Conservation (phyloP, 2,113 vertebrate species). For the Colinus virginianus region DNA sequence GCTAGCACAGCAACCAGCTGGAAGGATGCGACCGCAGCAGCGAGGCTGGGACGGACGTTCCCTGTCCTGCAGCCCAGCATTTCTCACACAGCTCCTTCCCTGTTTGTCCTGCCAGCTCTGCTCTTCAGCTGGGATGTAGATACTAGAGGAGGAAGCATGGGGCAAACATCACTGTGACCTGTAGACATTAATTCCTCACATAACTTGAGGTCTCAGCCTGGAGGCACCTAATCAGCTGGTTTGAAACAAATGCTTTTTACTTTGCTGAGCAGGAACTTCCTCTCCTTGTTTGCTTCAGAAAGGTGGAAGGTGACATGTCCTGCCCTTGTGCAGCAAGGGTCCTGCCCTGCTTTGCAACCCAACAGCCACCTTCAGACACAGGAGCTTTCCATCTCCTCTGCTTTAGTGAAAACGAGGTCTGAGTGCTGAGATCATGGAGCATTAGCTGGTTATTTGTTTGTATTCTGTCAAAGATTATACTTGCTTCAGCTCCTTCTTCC, state of each 20-base stretch:
- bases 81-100: accelerated
- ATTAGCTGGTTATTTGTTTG: not conserved
- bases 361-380: accelerated
- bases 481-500: not conserved
- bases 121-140: not conserved
- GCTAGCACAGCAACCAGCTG: not conserved
- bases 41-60: accelerated
- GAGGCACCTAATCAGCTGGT: accelerated
- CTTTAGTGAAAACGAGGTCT: not conserved
- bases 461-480: not conserved
- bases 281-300: not conserved
- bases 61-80: not conserved
- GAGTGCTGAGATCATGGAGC: accelerated
- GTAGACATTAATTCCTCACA: not conserved
- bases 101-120: accelerated
- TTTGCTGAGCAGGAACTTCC: not conserved
- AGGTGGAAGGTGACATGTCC: not conserved
- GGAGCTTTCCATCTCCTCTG: not conserved
- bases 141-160: not conserved
- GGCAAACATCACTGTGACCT: accelerated
- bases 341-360: not conserved
- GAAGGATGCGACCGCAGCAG: not conserved
- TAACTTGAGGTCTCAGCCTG: not conserved
- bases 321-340: not conserved
- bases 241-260: not conserved